phyloP scores from a whole-genome alignment of 2,797 vertebrate species.

The Gymnocypris eckloni region DNA sequence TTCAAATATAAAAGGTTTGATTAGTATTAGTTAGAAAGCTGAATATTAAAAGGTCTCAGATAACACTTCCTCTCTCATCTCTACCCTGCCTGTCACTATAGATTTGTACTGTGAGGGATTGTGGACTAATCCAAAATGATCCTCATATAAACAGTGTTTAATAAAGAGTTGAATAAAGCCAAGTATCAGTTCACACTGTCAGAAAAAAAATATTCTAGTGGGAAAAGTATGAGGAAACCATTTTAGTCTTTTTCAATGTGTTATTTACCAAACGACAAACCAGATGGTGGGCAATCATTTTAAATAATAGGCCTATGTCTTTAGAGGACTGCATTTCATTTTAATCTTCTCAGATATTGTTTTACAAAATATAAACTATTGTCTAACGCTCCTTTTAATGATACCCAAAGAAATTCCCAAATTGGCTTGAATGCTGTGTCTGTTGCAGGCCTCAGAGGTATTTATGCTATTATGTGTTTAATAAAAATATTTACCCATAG shows the following conservation, averaged over 20 bases:
- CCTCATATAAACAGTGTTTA: constrained; percentile 17
- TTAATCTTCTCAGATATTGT: not conserved
- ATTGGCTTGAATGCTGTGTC: constrained; percentile 59
- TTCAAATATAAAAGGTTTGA: not conserved
- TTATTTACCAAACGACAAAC: not conserved
- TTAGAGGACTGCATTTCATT: not conserved
- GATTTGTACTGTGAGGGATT: constrained; percentile 27
- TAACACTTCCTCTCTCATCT: constrained; percentile 43
- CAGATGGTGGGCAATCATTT: not conserved
- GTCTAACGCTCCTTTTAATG: constrained; percentile 13
- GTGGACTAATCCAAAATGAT: constrained; percentile 44
- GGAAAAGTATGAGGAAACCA: constrained; percentile 1
- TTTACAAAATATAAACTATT: constrained; percentile 31
- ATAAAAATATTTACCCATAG: constrained; percentile 63
- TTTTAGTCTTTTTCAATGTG: not conserved
- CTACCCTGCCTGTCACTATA: constrained; percentile 23
- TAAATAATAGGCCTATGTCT: not conserved
- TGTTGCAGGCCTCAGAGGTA: constrained; percentile 58
- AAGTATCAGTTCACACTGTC: constrained; percentile 37
- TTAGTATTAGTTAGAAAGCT: constrained; percentile 9
- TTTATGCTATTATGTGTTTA: constrained; percentile 63
- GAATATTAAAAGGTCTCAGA: constrained; percentile 13
- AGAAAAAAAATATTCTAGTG: not conserved
- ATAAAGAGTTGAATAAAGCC: constrained; percentile 27
- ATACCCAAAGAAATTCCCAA: constrained; percentile 34